Percentiles rank a stretch among this genome's conserved stretches.
Evolutionary conservation across 2,888 invertebrate genomes (phyloP).

Genomic region (Nemapogon koenigi): DNA sequence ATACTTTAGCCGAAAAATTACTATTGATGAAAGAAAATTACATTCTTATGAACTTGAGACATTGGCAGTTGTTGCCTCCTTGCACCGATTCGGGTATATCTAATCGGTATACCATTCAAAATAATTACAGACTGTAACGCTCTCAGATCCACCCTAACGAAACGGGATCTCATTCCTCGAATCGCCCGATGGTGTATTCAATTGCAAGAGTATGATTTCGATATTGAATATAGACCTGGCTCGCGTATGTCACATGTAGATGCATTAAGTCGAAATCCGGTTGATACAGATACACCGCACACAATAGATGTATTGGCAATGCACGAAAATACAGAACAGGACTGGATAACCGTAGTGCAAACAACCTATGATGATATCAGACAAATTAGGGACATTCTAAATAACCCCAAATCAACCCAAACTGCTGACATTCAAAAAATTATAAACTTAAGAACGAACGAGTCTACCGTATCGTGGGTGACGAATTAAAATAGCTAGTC

Average conservation of each 20-base stretch:
- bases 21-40: constrained; percentile 23
- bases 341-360: constrained; percentile 16
- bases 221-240: constrained; percentile 19
- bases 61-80: constrained; percentile 25
- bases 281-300: constrained; percentile 4
- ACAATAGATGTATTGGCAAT: constrained; percentile 8
- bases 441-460: constrained; percentile 15
- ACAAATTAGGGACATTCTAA: constrained; percentile 12
- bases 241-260: constrained; percentile 26
- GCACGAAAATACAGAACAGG: constrained; percentile 9
- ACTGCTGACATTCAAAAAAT: constrained; percentile 11
- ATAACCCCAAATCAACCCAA: constrained; percentile 11
- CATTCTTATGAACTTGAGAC: constrained; percentile 28
- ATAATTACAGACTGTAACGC: constrained; percentile 28
- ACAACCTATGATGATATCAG: constrained; percentile 14
- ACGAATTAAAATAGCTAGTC: constrained; percentile 20
- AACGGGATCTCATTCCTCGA: constrained; percentile 21
- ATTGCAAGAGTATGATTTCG: constrained; percentile 24
- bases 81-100: constrained; percentile 25
- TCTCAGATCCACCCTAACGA: constrained; percentile 22
- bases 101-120: constrained; percentile 20
- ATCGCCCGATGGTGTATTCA: constrained; percentile 26
- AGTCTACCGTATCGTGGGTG: constrained; percentile 14
- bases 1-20: constrained; percentile 24
- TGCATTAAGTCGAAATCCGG: constrained; percentile 22